Evolutionary conservation across 2,113 vertebrate genomes (phyloP), one percentile per base, ranked within the genome.

Genomic region (Poeciliopsis turrubarensis): DNA sequence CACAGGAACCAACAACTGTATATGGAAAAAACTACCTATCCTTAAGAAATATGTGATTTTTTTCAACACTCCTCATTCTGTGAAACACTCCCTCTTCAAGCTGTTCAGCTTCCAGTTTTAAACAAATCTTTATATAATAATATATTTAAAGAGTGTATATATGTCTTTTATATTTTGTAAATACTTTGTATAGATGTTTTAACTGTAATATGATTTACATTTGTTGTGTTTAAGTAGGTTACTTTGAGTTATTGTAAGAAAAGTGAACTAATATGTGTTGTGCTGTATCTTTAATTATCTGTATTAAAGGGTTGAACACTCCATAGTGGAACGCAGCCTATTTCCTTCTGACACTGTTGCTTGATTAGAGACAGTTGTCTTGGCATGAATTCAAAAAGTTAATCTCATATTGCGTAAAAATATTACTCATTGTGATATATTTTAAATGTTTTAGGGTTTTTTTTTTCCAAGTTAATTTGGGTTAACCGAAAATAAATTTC

Each of bases 91-190:
- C 90, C 79, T 91, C 89, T 87, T 92, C 84, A 88, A 93, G 93
- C 93, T 90, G 90, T 89, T 86, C 81, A 78, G 77, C 90, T 92
- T 92, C 88, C 86, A 80, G 68, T 90, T 88, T 86, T 81, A 79
- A 92, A 87, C 90, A 95, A 93, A 93, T 91, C 83, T 94, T 91
- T 95, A 95, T 95, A 95, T 94, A 95, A 95, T 95, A 95, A 95
- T 95, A 95, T 95, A 95, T 95, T 95, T 89, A 94, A 92, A 92
- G 90, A 92, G 89, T 95, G 94, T 95, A 94, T 93, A 95, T 95
- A 95, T 89, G 85, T 94, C 93, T 94, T 93, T 90, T 93, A 94
- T 95, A 94, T 94, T 92, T 89, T 95, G 94, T 95, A 95, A 89
- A 95, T 95, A 92, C 88, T 93, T 89, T 95, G 93, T 94, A 95